phyloP scores from a whole-genome alignment of 2,113 vertebrate species.

The Anoplopoma fimbria region DNA sequence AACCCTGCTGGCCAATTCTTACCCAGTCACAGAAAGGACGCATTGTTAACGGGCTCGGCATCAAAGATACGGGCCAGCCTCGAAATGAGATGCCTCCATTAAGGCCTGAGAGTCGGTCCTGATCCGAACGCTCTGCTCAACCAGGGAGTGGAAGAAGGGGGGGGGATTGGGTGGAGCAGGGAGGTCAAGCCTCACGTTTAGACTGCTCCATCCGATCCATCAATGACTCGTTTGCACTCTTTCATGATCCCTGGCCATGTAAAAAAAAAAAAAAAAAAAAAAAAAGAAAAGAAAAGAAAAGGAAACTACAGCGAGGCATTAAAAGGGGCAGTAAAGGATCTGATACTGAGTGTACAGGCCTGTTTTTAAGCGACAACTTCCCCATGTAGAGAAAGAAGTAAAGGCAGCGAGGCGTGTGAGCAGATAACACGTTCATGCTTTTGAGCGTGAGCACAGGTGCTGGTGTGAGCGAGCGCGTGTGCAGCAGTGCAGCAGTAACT shows the following conservation, averaged over 20 bases:
- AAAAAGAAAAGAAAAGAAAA: conserved; percentile 5
- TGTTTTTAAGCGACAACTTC: conserved; percentile 32
- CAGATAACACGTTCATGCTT: conserved; percentile 18
- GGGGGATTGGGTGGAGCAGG: conserved; percentile 27
- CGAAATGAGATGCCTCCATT: conserved; percentile 76
- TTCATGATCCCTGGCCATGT: conserved; percentile 55
- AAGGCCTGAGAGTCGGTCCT: conserved; percentile 64
- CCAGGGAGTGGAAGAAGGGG: conserved; percentile 28
- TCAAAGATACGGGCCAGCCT: conserved; percentile 76
- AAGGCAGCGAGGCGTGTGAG: conserved; percentile 20
- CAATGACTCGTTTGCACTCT: conserved; percentile 79
- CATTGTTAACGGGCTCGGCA: conserved; percentile 78
- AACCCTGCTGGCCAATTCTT: conserved; percentile 84
- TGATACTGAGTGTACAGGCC: conserved; percentile 50
- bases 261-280: conserved; percentile 19
- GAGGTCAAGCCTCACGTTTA: conserved; percentile 66
- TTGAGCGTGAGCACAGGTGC: conserved; percentile 15
- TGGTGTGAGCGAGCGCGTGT: background rate
- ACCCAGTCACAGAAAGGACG: conserved; percentile 76
- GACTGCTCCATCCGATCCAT: conserved; percentile 70
- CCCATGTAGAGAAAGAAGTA: background rate
- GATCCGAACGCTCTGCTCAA: conserved; percentile 65
- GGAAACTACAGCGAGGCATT: conserved; percentile 22
- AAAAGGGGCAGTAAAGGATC: conserved; percentile 53
- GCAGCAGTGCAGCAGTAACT: background rate